Conservation (phyloP, 2,113 vertebrate genomes). For the Hippocampus comes region DNA sequence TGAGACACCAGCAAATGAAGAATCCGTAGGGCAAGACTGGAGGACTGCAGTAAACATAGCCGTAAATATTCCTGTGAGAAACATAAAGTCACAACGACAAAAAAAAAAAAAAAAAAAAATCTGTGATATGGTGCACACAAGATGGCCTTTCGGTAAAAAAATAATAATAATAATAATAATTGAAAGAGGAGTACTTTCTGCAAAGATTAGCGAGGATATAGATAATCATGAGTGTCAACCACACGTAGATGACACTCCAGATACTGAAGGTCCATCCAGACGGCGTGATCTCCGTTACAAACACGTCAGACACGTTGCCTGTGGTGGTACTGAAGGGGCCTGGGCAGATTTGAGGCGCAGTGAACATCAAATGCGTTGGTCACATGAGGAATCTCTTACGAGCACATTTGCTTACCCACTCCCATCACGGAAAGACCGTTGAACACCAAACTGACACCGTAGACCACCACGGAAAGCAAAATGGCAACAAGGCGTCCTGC, state of each 20-base stretch:
- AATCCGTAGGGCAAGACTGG: constrained; percentile 69
- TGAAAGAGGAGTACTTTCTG: constrained; percentile 52
- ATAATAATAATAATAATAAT: not conserved
- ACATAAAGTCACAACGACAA: not conserved
- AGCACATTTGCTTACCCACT: constrained; percentile 42
- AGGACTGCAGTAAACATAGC: constrained; percentile 70
- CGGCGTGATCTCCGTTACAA: constrained; percentile 68
- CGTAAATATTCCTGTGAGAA: constrained; percentile 58
- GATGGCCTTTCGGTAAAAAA: not conserved
- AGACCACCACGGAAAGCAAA: constrained; percentile 48
- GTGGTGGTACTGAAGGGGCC: constrained; percentile 59
- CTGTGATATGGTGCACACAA: not conserved
- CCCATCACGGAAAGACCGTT: constrained; percentile 65
- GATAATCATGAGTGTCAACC: constrained; percentile 58
- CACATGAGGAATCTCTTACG: not conserved
- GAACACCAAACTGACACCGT: constrained; percentile 51
- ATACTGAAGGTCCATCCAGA: constrained; percentile 75
- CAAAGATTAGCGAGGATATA: constrained; percentile 65
- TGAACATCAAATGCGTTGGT: not conserved
- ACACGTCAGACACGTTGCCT: constrained; percentile 61
- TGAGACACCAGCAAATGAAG: constrained; percentile 68
- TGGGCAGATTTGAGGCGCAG: constrained; percentile 10
- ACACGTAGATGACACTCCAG: constrained; percentile 72
- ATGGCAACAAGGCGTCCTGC: constrained; percentile 44
- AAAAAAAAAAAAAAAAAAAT: not conserved